Evolutionary conservation across 2,113 vertebrate genomes (phyloP), one percentile per base, ranked within the genome.

Genomic region (Labrus mixtus): DNA sequence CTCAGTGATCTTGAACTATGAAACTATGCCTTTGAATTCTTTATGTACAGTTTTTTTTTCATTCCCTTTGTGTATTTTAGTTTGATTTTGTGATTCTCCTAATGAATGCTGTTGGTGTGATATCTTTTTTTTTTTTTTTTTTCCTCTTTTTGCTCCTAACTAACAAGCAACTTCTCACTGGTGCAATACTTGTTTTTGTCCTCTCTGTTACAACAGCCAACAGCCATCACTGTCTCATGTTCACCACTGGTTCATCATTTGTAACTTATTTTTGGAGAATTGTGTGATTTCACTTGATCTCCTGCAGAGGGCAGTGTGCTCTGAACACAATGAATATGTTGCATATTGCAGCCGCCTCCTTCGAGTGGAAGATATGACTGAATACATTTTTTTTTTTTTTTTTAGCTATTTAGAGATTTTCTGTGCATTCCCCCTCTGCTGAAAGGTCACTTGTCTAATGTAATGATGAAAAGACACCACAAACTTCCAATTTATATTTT

Each of bases 261-360:
- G 36, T 91, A 92, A 92, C 73, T 90, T 92, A 88, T 91, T 92
- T 48, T 80, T 88, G 81, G 33, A 62, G 74, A 45, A 71, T 68
- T 84, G 80, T 89, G 86, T 85, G 68, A 80, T 69, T 73, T 82
- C 69, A 89, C 77, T 78, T 80, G 66, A 51, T 76, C 68, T 86
- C 79, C 76, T 76, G 43, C 68, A 73, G 70, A 82, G 78, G 74
- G 60, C 89, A 57, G 82, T 37, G 29, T 62, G 71, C 76, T 86
- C 73, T 82, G 79, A 88, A 82, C 77, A 80, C 82, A 64, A 68
- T 88, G 60, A 89, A 71, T 89, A 91, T 91, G 93, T 93, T 93
- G 92, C 93, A 93, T 90, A 92, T 93, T 94, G 93, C 91, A 93
- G 92, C 93, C 78, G 48, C 82, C 71, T 65, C 45, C 55, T 81